Evolutionary conservation across 2,888 invertebrate species (phyloP).

Genomic region (Cheilosia vulpina): DNA sequence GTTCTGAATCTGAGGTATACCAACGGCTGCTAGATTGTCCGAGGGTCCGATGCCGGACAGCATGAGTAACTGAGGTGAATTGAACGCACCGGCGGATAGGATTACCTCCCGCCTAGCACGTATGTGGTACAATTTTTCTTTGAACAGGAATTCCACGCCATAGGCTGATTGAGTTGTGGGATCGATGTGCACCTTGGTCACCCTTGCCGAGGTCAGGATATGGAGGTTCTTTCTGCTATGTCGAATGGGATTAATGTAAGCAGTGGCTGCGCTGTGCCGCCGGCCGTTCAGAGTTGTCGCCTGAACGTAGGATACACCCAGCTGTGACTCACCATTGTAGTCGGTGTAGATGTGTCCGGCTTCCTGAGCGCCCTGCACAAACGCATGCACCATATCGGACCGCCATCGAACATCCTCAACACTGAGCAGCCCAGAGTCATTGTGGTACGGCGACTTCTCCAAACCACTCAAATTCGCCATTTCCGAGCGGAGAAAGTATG

Average conservation of each 20-base stretch:
- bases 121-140: constrained; percentile 84
- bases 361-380: constrained; percentile 86
- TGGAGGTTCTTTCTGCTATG: constrained; percentile 86
- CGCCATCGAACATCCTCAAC: constrained; percentile 86
- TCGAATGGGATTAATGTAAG: constrained; percentile 86
- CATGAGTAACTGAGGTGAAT: constrained; percentile 95
- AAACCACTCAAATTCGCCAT: constrained; percentile 81
- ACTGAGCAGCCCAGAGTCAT: constrained; percentile 86
- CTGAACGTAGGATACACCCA: constrained; percentile 88
- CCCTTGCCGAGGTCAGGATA: constrained; percentile 87
- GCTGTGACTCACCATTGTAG: constrained; percentile 87
- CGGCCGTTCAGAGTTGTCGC: constrained; percentile 86
- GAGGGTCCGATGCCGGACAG: constrained; percentile 89
- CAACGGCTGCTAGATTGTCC: constrained; percentile 84
- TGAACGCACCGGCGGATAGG: constrained; percentile 93
- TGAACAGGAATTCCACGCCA: constrained; percentile 88
- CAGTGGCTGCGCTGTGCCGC: constrained; percentile 88
- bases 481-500: constrained; percentile 87
- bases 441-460: constrained; percentile 85
- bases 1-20: constrained; percentile 86
- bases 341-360: constrained; percentile 88
- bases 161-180: constrained; percentile 86
- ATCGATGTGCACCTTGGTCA: constrained; percentile 88
- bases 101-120: constrained; percentile 91
- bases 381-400: constrained; percentile 84